phyloP scores from a whole-genome alignment of 2,797 vertebrate genomes.

The Gobio occitaniae region DNA sequence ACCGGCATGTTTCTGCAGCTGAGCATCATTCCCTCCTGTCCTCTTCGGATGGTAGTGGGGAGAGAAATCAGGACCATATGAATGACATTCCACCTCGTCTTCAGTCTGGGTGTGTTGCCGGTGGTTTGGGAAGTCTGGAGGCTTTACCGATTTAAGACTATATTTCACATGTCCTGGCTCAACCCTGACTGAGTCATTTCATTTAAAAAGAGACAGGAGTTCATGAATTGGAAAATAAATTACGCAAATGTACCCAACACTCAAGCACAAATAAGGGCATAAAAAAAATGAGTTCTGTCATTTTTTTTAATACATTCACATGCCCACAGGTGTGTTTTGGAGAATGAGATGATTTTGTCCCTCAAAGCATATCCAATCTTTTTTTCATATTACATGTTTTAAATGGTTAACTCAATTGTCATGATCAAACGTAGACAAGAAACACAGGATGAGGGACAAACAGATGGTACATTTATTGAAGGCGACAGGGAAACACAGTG shows the following conservation, averaged over 20 bases:
- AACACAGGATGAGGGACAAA: too few relatives aligned
- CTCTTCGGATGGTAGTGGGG: conserved; percentile 57
- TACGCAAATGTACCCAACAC: background rate
- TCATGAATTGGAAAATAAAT: conserved; percentile 17
- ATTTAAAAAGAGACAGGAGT: conserved; percentile 28
- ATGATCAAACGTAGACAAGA: too few relatives aligned
- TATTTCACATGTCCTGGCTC: conserved; percentile 70
- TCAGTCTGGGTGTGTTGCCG: conserved; percentile 73
- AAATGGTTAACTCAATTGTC: background rate
- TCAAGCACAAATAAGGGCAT: conserved; percentile 16
- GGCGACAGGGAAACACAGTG: too few relatives aligned
- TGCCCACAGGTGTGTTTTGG: background rate
- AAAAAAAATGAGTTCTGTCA: background rate
- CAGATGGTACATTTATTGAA: too few relatives aligned
- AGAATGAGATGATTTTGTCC: background rate
- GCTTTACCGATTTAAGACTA: conserved; percentile 70
- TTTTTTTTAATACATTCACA: background rate
- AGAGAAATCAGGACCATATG: conserved; percentile 77
- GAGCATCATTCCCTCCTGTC: conserved; percentile 46
- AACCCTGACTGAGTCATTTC: conserved; percentile 68
- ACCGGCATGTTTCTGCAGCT: conserved; percentile 42
- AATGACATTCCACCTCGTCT: conserved; percentile 73
- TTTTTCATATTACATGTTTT: background rate
- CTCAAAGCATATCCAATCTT: background rate
- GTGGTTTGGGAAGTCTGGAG: conserved; percentile 78